A percentile compares a stretch with the other conserved stretches of the same genome.
These are phyloP conservation scores for Drosophila yooni DNA, from an alignment of 2,888 invertebrate genomes.

Conservation along the genomic window DNA sequence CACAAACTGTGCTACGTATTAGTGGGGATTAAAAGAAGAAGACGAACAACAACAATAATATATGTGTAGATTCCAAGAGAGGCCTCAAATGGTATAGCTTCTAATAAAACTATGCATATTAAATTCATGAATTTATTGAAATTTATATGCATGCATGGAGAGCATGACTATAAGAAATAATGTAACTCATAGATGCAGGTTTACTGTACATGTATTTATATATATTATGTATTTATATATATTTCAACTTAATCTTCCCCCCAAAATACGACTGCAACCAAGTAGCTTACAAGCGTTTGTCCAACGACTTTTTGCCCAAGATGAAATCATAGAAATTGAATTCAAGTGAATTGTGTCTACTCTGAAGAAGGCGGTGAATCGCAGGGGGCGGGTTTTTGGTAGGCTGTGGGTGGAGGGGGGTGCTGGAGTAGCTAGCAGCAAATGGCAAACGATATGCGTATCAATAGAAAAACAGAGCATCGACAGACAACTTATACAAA, in stretches of 20 bases:
- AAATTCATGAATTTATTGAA: constrained; percentile 80
- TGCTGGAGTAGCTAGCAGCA: constrained; percentile 26
- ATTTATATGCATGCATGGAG: constrained; percentile 58
- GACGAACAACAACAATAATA: constrained; percentile 25
- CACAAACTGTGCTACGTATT: constrained; percentile 60
- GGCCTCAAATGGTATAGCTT: constrained; percentile 26
- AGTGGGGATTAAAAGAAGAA: constrained; percentile 55
- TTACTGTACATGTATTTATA: not conserved
- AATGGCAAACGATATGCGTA: constrained; percentile 79
- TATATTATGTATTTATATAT: not conserved
- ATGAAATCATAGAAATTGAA: constrained; percentile 80
- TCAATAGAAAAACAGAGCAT: constrained; percentile 69
- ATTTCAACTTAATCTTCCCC: constrained; percentile 16
- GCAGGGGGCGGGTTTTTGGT: not conserved
- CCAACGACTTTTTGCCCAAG: constrained; percentile 63
- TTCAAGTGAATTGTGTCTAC: constrained; percentile 68
- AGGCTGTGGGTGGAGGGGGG: not conserved
- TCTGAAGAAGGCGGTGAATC: constrained; percentile 1
- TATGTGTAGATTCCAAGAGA: constrained; percentile 1
- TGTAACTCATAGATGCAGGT: constrained; percentile 42
- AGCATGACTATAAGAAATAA: constrained; percentile 13
- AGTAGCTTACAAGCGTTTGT: constrained; percentile 61
- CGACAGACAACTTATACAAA: constrained; percentile 74
- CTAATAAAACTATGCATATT: constrained; percentile 60
- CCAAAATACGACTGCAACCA: constrained; percentile 49